Evolutionary conservation across 2,113 vertebrate genomes (phyloP), one percentile per base, ranked within the genome.

Genomic region (Pandion haliaetus): DNA sequence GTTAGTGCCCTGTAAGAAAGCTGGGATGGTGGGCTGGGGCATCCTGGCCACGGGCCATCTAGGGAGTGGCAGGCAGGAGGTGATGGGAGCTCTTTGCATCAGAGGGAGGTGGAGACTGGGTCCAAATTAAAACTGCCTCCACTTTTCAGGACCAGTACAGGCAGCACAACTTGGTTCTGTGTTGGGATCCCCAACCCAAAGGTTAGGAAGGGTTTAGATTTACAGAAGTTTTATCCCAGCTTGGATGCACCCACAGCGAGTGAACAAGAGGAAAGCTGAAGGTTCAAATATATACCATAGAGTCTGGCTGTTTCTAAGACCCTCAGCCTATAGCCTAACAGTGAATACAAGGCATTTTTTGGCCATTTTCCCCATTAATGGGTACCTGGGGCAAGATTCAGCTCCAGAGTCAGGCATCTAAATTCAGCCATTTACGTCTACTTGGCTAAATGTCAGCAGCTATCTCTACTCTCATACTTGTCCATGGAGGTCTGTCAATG

Each of bases 231-330:
- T 92, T 66, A 38, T 58, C 40, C 50, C 16, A 19, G 57, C 23
- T 65, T 67, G 61, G 34, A 25, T 1, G 1, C 8, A 31, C 9
- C 6, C 21, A 32, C 31, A 47, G 44, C 3, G 0, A 19, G 5
- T 38, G 44, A 67, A 17, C 3, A 42, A 42, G 38, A 83, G 25
- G 55, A 74, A 81, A 67, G 8, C n/a, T 78, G 55, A 28, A 18
- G 3, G 13, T 38, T 92, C n/a, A 67, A 1, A 42, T 45, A 42
- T 5, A 5, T 19, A 21, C 3, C 5, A 8, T 2, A 26, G 58
- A n/a, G 32, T 36, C 2, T 69, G 21, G 10, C 21, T 47, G 5
- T 21, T 86, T 69, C 24, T 36, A 72, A 40, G 5, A 54, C 32
- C 11, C n/a, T 73, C 42, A 77, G n/a, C 12, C 49, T 45, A 32